Conservation (phyloP, 2,888 invertebrate genomes). For the Hemaris fuciformis region DNA sequence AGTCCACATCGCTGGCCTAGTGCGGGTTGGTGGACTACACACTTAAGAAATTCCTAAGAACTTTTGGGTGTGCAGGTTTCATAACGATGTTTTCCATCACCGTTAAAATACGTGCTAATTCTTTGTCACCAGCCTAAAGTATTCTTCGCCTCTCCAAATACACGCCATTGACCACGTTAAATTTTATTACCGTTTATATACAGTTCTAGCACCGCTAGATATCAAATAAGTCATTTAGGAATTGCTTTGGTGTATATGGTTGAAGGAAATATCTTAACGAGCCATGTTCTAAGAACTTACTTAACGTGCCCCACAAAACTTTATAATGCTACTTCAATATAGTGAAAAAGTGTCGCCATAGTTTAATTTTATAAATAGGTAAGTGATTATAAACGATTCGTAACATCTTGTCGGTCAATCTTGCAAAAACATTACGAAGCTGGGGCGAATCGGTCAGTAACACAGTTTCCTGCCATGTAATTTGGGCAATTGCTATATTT, state of each 20-base stretch:
- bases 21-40: no score
- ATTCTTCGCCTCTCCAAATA: no score
- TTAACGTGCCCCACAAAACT: conserved; percentile 1
- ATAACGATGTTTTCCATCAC: no score
- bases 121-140: no score
- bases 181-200: no score
- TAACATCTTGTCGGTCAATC: conserved; percentile 1
- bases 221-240: background rate
- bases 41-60: no score
- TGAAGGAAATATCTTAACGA: conserved; percentile 5
- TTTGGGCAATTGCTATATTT: background rate
- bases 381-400: background rate
- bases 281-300: conserved; percentile 1
- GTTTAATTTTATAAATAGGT: background rate
- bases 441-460: conserved; percentile 13
- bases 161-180: no score
- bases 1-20: no score
- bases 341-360: background rate
- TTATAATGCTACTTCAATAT: background rate
- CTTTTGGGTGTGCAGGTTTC: no score
- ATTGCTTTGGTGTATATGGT: background rate
- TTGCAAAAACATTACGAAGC: conserved; percentile 17
- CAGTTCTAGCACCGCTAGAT: background rate
- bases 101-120: no score
- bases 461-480: conserved; percentile 8